These are phyloP conservation scores for Micromesistius poutassou DNA, from an alignment of 2,797 vertebrate species.

Conservation along the genomic window DNA sequence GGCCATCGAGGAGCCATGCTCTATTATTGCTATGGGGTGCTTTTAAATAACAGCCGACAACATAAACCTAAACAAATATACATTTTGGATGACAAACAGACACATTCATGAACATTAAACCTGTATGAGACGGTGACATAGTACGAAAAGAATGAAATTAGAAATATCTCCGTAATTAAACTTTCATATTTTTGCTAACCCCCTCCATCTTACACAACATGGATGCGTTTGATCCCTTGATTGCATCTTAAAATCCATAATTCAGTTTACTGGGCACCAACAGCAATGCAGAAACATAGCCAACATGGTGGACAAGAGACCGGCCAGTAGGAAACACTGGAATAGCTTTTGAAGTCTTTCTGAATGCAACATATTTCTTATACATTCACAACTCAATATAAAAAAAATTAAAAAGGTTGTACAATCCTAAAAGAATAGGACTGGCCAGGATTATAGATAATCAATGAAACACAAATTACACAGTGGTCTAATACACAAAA, in stretches of 20 bases:
- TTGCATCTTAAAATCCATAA: neutral
- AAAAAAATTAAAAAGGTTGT: neutral
- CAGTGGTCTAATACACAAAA: constrained; percentile 3
- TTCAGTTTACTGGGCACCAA: neutral
- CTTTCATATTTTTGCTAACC: neutral
- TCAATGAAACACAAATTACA: neutral
- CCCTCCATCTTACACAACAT: neutral
- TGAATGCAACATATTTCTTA: neutral
- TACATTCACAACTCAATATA: neutral
- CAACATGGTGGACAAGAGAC: neutral
- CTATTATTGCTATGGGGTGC: constrained; percentile 24
- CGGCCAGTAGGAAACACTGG: neutral
- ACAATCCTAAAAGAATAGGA: neutral
- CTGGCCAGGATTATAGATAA: neutral
- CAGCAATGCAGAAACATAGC: neutral
- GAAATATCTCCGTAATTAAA: neutral
- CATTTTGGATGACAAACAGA: neutral
- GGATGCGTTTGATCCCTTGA: constrained; percentile 2
- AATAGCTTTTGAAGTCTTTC: neutral
- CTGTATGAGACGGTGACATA: neutral
- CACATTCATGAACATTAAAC: neutral
- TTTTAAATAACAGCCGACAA: neutral
- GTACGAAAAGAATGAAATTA: neutral
- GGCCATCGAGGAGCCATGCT: neutral
- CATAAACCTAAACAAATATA: neutral